Percentiles rank a stretch among this genome's conserved stretches.
Conservation (phyloP, 2,113 vertebrate genomes). For the Myotis davidii region DNA sequence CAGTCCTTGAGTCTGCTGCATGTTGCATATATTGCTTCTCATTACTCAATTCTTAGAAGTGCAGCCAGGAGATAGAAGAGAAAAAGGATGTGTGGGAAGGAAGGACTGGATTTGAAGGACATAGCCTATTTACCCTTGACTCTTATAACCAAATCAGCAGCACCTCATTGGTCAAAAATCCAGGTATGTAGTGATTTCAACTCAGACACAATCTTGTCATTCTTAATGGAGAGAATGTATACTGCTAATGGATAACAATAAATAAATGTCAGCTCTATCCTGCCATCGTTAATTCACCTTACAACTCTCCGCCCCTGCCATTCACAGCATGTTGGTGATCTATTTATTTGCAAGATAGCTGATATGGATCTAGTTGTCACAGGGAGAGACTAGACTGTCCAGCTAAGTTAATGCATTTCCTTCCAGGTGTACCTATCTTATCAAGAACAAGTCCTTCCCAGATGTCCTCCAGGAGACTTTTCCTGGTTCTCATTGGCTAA, state of each 20-base stretch:
- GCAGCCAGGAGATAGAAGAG: not conserved
- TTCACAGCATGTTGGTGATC: not conserved
- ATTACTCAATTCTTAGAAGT: conserved; percentile 58
- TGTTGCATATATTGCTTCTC: conserved; percentile 59
- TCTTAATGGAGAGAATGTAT: not conserved
- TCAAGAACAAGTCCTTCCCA: not conserved
- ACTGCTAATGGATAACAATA: not conserved
- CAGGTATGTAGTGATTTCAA: not conserved
- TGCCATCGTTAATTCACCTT: not conserved
- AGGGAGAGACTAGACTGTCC: not conserved
- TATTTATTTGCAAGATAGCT: not conserved
- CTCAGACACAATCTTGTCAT: not conserved
- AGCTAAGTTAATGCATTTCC: not conserved
- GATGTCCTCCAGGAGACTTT: not conserved
- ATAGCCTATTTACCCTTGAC: not conserved
- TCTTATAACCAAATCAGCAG: not conserved
- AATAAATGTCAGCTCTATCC: not conserved
- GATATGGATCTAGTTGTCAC: not conserved
- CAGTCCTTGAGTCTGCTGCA: conserved; percentile 7
- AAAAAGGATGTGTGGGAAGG: not conserved
- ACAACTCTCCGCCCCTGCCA: not conserved
- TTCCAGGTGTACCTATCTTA: rapidly evolving
- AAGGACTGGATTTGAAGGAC: conserved; percentile 15
- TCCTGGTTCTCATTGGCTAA: not conserved
- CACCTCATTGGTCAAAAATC: not conserved